These are phyloP conservation scores for Callyntrura sp. DNA, from an alignment of 2,888 invertebrate genomes.

Conservation along the genomic window DNA sequence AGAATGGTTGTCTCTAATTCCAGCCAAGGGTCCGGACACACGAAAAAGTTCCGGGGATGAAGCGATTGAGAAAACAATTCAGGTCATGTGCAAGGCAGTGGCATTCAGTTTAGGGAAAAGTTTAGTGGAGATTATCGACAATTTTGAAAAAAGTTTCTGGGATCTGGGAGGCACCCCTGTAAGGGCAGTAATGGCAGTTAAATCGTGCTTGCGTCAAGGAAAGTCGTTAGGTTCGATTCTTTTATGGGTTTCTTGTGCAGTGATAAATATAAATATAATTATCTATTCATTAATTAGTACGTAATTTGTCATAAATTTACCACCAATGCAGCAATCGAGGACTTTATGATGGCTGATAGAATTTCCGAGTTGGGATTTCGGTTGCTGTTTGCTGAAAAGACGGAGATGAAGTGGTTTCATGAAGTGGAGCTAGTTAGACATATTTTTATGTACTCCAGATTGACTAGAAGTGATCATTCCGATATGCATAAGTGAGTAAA, in stretches of 20 bases:
- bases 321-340: slow-evolving; percentile 41
- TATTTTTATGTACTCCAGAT: slow-evolving; percentile 27
- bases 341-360: slow-evolving; percentile 39
- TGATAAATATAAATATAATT: no score
- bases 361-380: slow-evolving; percentile 40
- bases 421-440: not conserved
- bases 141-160: slow-evolving; percentile 55
- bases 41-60: not conserved
- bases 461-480: slow-evolving; percentile 42
- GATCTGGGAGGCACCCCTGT: slow-evolving; percentile 51
- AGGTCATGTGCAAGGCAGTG: slow-evolving; percentile 57
- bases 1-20: slow-evolving; percentile 13
- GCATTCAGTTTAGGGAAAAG: slow-evolving; percentile 57
- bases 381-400: slow-evolving; percentile 43
- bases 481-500: slow-evolving; percentile 22
- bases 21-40: not conserved
- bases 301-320: no score
- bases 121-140: slow-evolving; percentile 35
- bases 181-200: slow-evolving; percentile 51
- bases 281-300: not conserved
- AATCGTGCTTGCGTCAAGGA: slow-evolving; percentile 66
- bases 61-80: slow-evolving; percentile 24
- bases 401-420: slow-evolving; percentile 57
- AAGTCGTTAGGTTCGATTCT: no score
- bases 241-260: no score